These are phyloP conservation scores for Rhingia campestris DNA, from an alignment of 2,888 invertebrate species.

Conservation along the genomic window DNA sequence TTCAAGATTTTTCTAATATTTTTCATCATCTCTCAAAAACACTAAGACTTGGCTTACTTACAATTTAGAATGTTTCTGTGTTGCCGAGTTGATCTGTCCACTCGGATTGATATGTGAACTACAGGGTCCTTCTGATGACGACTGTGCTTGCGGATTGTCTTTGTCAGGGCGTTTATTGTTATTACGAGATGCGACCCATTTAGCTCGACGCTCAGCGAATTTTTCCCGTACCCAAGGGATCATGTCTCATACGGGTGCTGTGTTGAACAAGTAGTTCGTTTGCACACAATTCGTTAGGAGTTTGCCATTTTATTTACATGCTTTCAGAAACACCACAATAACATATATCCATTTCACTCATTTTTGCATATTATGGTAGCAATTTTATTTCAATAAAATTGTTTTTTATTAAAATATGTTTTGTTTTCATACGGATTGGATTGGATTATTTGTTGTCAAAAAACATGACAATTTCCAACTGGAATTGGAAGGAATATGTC, in stretches of 20 bases:
- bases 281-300: slow-evolving; percentile 1
- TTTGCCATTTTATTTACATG: slow-evolving; percentile 5
- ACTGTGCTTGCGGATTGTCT: slow-evolving; percentile 22
- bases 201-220: slow-evolving; percentile 81
- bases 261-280: neutral
- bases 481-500: slow-evolving; percentile 1
- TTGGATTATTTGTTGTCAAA: slow-evolving; percentile 35
- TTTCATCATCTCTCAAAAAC: slow-evolving; percentile 37
- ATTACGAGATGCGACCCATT: slow-evolving; percentile 79
- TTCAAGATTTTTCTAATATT: slow-evolving; percentile 59
- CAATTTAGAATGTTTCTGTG: slow-evolving; percentile 58
- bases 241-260: slow-evolving; percentile 76
- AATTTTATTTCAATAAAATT: slow-evolving; percentile 27
- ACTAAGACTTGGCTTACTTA: slow-evolving; percentile 44
- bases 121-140: slow-evolving; percentile 28
- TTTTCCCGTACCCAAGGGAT: slow-evolving; percentile 83
- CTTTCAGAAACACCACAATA: neutral
- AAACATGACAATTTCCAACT: slow-evolving; percentile 29
- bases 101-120: slow-evolving; percentile 33
- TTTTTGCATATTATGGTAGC: neutral
- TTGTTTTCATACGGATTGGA: slow-evolving; percentile 22
- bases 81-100: slow-evolving; percentile 37
- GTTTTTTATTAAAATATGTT: slow-evolving; percentile 4
- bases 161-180: slow-evolving; percentile 76
- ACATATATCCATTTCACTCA: neutral